These are phyloP conservation scores for Hyphantria cunea DNA, from an alignment of 1,140 invertebrate genomes.

Conservation along the genomic window DNA sequence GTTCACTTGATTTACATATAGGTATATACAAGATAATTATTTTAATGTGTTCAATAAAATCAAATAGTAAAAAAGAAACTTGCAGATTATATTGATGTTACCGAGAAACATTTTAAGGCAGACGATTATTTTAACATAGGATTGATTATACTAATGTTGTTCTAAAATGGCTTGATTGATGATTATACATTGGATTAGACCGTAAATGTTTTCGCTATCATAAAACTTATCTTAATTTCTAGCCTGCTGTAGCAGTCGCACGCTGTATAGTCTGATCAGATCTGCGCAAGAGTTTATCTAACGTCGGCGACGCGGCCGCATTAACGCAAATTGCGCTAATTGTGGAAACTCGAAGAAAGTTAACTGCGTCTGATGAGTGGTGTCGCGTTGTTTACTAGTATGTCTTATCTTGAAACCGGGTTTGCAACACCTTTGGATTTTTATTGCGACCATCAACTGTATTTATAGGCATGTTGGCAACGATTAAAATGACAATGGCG, in stretches of 20 bases:
- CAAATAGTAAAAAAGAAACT: conserved; percentile 4
- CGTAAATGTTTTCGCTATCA: conserved; percentile 17
- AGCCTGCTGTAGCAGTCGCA: conserved; percentile 19
- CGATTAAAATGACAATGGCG: conserved; percentile 28
- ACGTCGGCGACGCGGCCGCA: conserved; percentile 26
- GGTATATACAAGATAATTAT: conserved; percentile 18
- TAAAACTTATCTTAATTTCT: conserved; percentile 19
- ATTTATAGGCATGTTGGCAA: conserved; percentile 14
- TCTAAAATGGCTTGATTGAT: background rate
- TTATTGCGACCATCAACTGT: conserved; percentile 8
- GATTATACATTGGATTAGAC: conserved; percentile 8
- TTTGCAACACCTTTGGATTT: conserved; percentile 15
- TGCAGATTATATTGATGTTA: background rate
- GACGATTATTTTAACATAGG: too few species aligned
- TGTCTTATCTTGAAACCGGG: conserved; percentile 25
- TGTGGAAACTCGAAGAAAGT: conserved; percentile 56
- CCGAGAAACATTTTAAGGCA: background rate
- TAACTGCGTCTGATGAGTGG: conserved; percentile 28
- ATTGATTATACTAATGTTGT: background rate
- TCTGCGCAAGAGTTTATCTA: conserved; percentile 36
- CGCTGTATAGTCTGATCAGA: conserved; percentile 29
- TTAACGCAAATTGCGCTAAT: conserved; percentile 52
- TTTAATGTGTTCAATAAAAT: conserved; percentile 10
- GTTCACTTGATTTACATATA: conserved; percentile 21
- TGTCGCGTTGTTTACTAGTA: conserved; percentile 24